Percentiles rank a stretch among this genome's conserved stretches.
These are phyloP conservation scores for Chrysolophus pictus DNA, from an alignment of 2,797 vertebrate species.

Conservation along the genomic window DNA sequence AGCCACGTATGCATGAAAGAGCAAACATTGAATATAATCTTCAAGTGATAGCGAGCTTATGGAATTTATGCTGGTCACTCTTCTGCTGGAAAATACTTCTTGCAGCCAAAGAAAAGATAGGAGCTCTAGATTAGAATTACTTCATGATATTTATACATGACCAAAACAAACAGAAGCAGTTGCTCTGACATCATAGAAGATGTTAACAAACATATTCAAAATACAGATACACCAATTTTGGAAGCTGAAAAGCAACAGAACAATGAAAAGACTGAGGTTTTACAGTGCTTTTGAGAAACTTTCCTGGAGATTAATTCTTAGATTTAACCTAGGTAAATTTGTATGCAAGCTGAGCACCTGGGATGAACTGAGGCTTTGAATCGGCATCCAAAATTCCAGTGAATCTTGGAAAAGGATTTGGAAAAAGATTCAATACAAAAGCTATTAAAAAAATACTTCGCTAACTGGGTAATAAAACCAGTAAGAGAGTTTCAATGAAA, in stretches of 20 bases:
- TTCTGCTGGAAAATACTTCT: not conserved
- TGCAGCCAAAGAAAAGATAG: not conserved
- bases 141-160: not conserved
- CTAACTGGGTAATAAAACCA: not conserved
- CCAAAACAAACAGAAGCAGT: not conserved
- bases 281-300: not conserved
- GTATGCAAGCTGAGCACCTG: not conserved
- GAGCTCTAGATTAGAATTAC: not conserved
- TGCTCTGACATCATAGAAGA: not conserved
- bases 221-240: not conserved
- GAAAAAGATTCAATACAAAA: not conserved
- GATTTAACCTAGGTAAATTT: not conserved
- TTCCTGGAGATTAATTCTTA: not conserved
- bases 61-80: not conserved
- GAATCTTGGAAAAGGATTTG: not conserved
- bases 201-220: slow-evolving; percentile 3
- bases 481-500: not conserved
- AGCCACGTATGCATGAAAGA: not conserved
- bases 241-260: not conserved
- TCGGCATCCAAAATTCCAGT: not conserved
- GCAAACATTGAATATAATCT: accelerated
- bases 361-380: not conserved
- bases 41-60: not conserved
- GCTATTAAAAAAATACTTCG: not conserved
- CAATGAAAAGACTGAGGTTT: not conserved